Base-by-base conservation (phyloP, 1,140 invertebrate genomes). In the Drosophila aff. region DNA sequence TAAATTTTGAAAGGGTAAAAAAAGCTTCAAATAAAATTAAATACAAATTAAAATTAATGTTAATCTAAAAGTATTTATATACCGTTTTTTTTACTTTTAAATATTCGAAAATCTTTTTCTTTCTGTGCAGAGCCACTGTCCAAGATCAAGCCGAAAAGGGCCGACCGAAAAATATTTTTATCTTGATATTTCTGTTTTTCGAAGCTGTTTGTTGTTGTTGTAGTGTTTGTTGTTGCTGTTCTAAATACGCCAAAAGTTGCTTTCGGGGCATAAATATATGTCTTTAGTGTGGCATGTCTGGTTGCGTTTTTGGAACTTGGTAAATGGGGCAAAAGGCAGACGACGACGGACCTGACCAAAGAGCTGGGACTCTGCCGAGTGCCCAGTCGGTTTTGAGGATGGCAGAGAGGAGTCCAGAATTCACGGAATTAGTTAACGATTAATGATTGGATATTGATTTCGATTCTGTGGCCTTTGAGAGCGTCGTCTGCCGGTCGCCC, bases 391-490 rank as follows among this genome's bases (percentile, higher is more conserved):
- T 38, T 36, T 38, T 10, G 21, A 23, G 52, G 52, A 36, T 53
- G 50, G 7, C 31, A 16, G 33, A 40, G 53, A 23, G 53, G 21
- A 57, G 53, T 5, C 53, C 81, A 85, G 78, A 90, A 90, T 90
- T 90, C 85, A 91, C 63, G 85, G 85, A 90, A 90, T 90, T 90
- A 91, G 85, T 90, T 90, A 90, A 90, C 85, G 85, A 90, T 90
- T 91, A 89, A 89, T 89, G 85, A 89, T 89, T 89, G 86, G 86
- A 91, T 90, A 90, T 90, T 90, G 85, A 90, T 91, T 90, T 87
- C 67, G 76, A 38, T 43, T 26, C 52, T 62, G 44, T 31, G 41
- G 58, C 23, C 64, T 41, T 31, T 47, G 23, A 62, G 44, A 26
- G 38, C 41, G 40, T 26, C 63, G 33, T 52, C 38, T 49, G 52